Percentiles rank a stretch among this genome's conserved stretches.
phyloP scores from a whole-genome alignment of 1,140 invertebrate species.

The Apocrypta bakeri region DNA sequence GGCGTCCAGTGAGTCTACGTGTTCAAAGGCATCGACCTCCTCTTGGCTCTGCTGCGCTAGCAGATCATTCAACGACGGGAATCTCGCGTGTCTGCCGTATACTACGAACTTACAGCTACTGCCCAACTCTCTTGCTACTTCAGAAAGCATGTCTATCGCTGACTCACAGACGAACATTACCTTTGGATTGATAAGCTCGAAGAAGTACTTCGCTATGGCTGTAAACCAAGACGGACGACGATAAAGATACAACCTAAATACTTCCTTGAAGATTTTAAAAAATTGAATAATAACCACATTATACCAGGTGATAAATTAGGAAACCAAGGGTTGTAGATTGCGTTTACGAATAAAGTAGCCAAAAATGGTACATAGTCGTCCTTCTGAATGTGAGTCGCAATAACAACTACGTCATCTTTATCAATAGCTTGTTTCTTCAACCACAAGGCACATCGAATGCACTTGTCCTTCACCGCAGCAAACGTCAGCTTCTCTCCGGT shows the following conservation, averaged over 20 bases:
- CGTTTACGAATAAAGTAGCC: slow-evolving; percentile 24
- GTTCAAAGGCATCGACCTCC: slow-evolving; percentile 24
- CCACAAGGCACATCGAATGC: slow-evolving; percentile 44
- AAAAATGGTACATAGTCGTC: slow-evolving; percentile 1
- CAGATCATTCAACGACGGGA: slow-evolving; percentile 26
- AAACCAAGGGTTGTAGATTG: slow-evolving; percentile 26
- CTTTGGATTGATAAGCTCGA: slow-evolving; percentile 34
- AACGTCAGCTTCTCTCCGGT: slow-evolving; percentile 25
- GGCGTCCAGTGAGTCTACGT: not conserved
- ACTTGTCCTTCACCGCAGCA: slow-evolving; percentile 1
- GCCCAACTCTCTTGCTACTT: not conserved
- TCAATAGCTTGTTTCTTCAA: slow-evolving; percentile 34
- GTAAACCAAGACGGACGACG: not conserved
- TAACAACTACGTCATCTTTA: slow-evolving; percentile 28
- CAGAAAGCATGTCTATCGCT: not conserved
- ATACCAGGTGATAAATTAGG: not conserved
- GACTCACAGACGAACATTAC: slow-evolving; percentile 42
- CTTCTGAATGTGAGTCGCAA: slow-evolving; percentile 10
- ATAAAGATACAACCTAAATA: not conserved
- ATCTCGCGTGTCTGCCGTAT: not conserved
- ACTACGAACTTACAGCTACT: slow-evolving; percentile 14
- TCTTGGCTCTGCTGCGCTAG: not conserved
- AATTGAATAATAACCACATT: not conserved
- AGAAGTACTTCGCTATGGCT: slow-evolving; percentile 9
- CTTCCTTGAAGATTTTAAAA: not conserved